These are phyloP conservation scores for Chaenocephalus aceratus DNA, from an alignment of 2,113 vertebrate genomes.

Conservation along the genomic window DNA sequence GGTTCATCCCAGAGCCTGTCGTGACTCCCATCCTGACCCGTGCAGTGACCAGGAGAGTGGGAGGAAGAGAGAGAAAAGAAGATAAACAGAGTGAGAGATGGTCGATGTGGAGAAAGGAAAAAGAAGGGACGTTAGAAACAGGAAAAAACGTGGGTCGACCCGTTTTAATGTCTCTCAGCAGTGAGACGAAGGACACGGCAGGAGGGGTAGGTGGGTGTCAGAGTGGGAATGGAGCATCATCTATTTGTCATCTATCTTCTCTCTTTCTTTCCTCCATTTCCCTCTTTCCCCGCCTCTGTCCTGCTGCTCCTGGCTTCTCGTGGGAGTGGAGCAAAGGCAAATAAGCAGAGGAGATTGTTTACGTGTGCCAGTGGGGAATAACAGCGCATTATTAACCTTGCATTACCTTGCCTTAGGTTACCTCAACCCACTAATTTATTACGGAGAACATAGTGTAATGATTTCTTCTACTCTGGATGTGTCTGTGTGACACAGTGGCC, in stretches of 20 bases:
- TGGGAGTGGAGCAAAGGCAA: slow-evolving; percentile 78
- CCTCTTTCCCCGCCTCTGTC: slow-evolving; percentile 81
- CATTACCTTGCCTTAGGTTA: slow-evolving; percentile 83
- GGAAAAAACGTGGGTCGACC: slow-evolving; percentile 63
- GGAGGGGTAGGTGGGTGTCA: slow-evolving; percentile 81
- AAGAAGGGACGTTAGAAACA: slow-evolving; percentile 40
- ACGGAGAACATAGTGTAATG: slow-evolving; percentile 67
- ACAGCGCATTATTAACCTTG: slow-evolving; percentile 82
- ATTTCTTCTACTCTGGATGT: slow-evolving; percentile 70
- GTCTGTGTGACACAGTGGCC: slow-evolving; percentile 70
- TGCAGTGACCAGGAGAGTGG: slow-evolving; percentile 71
- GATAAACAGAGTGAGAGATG: slow-evolving; percentile 63
- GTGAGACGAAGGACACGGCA: slow-evolving; percentile 78
- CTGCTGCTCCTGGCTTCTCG: slow-evolving; percentile 80
- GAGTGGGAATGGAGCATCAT: slow-evolving; percentile 82
- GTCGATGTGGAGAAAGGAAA: slow-evolving; percentile 59
- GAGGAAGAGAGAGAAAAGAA: slow-evolving; percentile 70
- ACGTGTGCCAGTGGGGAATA: slow-evolving; percentile 78
- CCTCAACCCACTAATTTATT: slow-evolving; percentile 79
- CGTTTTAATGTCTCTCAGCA: slow-evolving; percentile 70
- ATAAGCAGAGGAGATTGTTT: slow-evolving; percentile 84
- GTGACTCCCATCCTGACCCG: slow-evolving; percentile 72
- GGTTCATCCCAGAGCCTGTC: slow-evolving; percentile 59
- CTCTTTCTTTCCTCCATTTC: slow-evolving; percentile 57
- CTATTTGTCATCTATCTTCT: slow-evolving; percentile 84